These are phyloP conservation scores for Todiramphus chloris DNA, from an alignment of 2,113 vertebrate species.

Conservation along the genomic window DNA sequence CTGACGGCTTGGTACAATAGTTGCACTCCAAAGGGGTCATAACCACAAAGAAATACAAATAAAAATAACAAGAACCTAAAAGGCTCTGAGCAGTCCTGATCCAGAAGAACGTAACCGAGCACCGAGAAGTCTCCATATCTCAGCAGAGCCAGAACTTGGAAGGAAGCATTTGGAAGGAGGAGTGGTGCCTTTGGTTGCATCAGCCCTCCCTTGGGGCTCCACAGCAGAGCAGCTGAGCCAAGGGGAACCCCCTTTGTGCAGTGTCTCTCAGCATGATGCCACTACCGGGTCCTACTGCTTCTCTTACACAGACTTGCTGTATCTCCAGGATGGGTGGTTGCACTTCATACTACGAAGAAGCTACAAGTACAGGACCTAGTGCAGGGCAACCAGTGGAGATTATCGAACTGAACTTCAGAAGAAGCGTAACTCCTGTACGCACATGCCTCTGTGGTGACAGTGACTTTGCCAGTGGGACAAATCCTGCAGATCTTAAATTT, in stretches of 20 bases:
- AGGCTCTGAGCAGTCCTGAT: neutral
- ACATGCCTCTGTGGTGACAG: neutral
- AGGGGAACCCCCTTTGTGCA: neutral
- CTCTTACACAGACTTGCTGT: rapidly evolving
- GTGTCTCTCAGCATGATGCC: rapidly evolving
- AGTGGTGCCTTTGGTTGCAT: neutral
- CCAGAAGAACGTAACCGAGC: neutral
- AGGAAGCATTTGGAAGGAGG: neutral
- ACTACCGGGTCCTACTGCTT: neutral
- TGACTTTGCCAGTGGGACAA: neutral
- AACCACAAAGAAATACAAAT: neutral
- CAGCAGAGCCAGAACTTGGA: neutral
- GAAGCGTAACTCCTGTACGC: rapidly evolving
- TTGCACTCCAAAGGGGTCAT: neutral
- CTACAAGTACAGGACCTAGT: neutral
- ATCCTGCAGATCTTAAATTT: neutral
- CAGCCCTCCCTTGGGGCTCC: neutral
- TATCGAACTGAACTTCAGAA: neutral
- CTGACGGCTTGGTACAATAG: neutral
- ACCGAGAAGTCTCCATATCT: neutral
- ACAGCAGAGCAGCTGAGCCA: neutral
- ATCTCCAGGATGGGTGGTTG: rapidly evolving
- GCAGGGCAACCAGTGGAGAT: neutral
- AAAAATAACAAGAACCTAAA: neutral
- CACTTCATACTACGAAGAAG: neutral